Evolutionary conservation across 2,888 invertebrate genomes (phyloP).

Genomic region (Eugnorisma glareosa): DNA sequence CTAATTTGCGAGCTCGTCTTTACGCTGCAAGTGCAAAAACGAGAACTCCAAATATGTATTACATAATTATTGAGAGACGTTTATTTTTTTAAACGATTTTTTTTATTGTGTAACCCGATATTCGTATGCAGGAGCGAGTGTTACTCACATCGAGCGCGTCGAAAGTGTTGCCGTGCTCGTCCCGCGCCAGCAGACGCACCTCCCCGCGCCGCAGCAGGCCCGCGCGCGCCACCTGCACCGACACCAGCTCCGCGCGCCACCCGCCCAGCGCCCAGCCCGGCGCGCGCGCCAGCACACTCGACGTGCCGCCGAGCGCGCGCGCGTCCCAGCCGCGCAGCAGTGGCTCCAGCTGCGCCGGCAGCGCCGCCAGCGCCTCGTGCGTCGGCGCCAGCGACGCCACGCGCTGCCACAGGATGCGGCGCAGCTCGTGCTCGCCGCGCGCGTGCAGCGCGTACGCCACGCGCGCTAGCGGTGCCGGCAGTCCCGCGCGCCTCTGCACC

Average conservation of each 20-base stretch:
- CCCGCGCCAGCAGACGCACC: slow-evolving; percentile 70
- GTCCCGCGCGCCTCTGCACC: slow-evolving; percentile 57
- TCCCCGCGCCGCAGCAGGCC: slow-evolving; percentile 79
- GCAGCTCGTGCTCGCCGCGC: slow-evolving; percentile 75
- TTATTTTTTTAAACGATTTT: too few species aligned
- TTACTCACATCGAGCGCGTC: slow-evolving; percentile 66
- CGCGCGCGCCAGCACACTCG: slow-evolving; percentile 74
- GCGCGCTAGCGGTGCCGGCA: neutral
- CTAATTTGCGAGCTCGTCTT: too few species aligned
- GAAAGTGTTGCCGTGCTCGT: slow-evolving; percentile 27
- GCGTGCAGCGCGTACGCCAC: slow-evolving; percentile 48
- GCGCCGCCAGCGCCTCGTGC: slow-evolving; percentile 61
- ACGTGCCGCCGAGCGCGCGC: slow-evolving; percentile 71
- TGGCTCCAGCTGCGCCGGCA: slow-evolving; percentile 62
- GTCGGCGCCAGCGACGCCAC: slow-evolving; percentile 67
- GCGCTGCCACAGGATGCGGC: slow-evolving; percentile 79
- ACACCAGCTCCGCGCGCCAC: slow-evolving; percentile 73
- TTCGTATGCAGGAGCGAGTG: too few species aligned
- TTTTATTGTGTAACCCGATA: too few species aligned
- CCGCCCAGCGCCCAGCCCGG: slow-evolving; percentile 71
- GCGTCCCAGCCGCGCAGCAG: slow-evolving; percentile 71
- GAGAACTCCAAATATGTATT: too few species aligned
- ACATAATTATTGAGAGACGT: too few species aligned
- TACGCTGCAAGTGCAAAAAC: too few species aligned
- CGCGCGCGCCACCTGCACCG: slow-evolving; percentile 77